Percentiles rank a stretch among this genome's conserved stretches.
phyloP scores from a whole-genome alignment of 53 echinoderm and acorn worm species.

The Hippasteria phrygiana region DNA sequence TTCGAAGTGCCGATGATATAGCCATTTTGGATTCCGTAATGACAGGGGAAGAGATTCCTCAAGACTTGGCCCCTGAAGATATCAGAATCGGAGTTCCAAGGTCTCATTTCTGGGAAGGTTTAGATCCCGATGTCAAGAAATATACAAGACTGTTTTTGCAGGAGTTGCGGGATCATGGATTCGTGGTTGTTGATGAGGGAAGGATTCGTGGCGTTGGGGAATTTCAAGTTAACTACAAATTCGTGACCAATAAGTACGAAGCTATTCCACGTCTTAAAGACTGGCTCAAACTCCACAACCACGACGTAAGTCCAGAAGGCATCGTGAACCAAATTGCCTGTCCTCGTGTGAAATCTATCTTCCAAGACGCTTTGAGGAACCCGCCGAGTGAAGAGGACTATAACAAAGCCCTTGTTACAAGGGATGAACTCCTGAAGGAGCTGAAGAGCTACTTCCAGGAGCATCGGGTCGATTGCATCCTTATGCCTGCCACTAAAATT shows the following conservation, averaged over 20 bases:
- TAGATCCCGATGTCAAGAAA: not conserved
- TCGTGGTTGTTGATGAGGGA: not conserved
- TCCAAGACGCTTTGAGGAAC: not conserved
- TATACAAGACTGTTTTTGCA: not conserved
- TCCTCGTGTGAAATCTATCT: not conserved
- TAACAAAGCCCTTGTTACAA: conserved; percentile 6
- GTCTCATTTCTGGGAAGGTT: conserved; percentile 28
- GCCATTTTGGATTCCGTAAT: conserved; percentile 28
- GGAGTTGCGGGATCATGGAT: not conserved
- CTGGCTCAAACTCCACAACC: not conserved
- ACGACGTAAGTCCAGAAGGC: not conserved
- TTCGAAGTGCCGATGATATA: conserved; percentile 19
- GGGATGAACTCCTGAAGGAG: conserved; percentile 29
- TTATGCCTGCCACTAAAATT: conserved; percentile 44
- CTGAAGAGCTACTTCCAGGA: conserved; percentile 22
- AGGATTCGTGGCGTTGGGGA: conserved; percentile 30
- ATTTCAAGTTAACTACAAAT: not conserved
- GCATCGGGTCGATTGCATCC: conserved; percentile 9
- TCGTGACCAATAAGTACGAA: not conserved
- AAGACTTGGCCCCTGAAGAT: not conserved
- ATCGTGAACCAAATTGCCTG: conserved; percentile 13
- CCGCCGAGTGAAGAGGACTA: not conserved
- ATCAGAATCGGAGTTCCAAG: conserved; percentile 15
- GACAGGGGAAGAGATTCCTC: conserved; percentile 13
- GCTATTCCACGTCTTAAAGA: conserved; percentile 16